Conservation (phyloP, 2,797 vertebrate genomes). For the Geotrypetes seraphini region DNA sequence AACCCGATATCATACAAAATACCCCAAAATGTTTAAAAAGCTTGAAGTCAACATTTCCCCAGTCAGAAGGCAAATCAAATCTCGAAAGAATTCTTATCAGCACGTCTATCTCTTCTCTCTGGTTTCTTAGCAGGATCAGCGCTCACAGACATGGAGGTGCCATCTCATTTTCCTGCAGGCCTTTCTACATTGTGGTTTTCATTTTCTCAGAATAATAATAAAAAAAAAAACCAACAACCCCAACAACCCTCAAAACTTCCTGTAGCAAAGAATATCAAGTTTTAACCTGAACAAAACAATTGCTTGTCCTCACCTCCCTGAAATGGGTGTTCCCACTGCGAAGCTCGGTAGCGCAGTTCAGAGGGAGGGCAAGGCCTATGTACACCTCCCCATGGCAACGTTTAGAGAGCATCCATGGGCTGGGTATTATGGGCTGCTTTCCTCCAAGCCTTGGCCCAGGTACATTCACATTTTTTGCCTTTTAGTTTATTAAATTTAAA, state of each 20-base stretch:
- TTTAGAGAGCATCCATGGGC: slow-evolving; percentile 18
- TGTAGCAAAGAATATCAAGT: slow-evolving; percentile 42
- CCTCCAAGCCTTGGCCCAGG: background rate
- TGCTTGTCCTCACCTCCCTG: slow-evolving; percentile 49
- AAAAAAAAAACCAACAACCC: too few species aligned
- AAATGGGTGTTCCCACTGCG: slow-evolving; percentile 50
- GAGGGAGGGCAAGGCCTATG: slow-evolving; percentile 53
- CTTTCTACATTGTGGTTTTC: too few species aligned
- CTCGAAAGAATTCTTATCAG: too few species aligned
- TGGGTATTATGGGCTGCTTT: slow-evolving; percentile 40
- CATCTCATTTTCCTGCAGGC: slow-evolving; percentile 53
- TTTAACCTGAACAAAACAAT: slow-evolving; percentile 43
- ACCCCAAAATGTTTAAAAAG: too few species aligned
- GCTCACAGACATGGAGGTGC: slow-evolving; percentile 56
- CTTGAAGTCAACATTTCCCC: too few species aligned
- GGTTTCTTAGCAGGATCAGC: slow-evolving; percentile 34
- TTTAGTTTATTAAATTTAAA: background rate
- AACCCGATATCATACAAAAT: too few species aligned
- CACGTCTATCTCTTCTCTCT: too few species aligned
- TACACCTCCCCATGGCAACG: slow-evolving; percentile 47
- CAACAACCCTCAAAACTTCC: slow-evolving; percentile 43
- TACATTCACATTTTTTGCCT: background rate
- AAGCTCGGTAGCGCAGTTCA: slow-evolving; percentile 55
- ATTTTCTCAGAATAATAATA: background rate
- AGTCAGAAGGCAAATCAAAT: too few species aligned